These are phyloP conservation scores for Mesembrinibis cayennensis DNA, from an alignment of 2,113 vertebrate species.

Conservation along the genomic window DNA sequence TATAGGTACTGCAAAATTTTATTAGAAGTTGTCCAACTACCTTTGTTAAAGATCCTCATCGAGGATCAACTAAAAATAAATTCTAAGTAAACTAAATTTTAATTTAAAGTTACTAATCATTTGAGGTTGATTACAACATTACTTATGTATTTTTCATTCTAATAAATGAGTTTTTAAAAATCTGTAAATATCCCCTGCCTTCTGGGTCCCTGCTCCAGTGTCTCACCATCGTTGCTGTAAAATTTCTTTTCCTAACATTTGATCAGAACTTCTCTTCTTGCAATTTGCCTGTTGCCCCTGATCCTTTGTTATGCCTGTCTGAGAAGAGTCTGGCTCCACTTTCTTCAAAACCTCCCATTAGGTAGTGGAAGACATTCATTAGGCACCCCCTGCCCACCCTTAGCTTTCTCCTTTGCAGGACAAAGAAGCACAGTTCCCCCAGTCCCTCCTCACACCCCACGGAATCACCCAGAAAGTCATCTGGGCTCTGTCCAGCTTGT, in stretches of 20 bases:
- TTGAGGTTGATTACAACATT: not conserved
- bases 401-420: not conserved
- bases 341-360: not conserved
- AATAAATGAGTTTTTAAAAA: not conserved
- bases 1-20: not conserved
- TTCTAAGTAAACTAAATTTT: not conserved
- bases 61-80: not conserved
- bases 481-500: not conserved
- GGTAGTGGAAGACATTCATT: not conserved
- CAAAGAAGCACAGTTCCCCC: rapidly evolving
- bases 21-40: not conserved
- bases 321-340: not conserved
- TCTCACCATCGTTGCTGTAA: not conserved
- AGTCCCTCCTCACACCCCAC: rapidly evolving
- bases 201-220: not conserved
- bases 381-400: not conserved
- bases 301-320: not conserved
- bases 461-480: not conserved
- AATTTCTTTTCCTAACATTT: not conserved
- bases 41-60: not conserved
- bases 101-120: not conserved
- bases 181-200: not conserved
- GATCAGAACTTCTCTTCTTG: not conserved
- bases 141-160: not conserved
- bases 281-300: not conserved